phyloP scores from a whole-genome alignment of 1,140 invertebrate species.

The Polypedilum pembai region DNA sequence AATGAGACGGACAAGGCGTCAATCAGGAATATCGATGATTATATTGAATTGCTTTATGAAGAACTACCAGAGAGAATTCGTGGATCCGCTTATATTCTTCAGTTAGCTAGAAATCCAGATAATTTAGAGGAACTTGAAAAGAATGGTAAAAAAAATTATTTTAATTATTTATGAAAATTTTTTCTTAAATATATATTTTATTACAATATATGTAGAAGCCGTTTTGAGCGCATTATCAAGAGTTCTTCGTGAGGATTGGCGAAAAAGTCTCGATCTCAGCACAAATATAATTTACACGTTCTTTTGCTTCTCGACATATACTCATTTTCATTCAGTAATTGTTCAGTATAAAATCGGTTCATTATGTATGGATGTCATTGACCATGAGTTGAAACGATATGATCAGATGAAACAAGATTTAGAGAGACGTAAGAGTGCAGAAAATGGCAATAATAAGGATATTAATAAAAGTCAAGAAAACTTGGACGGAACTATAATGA shows the following conservation, averaged over 20 bases:
- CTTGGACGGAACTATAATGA: conserved; percentile 41
- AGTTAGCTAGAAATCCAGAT: conserved; percentile 84
- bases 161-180: conserved; percentile 28
- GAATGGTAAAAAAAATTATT: conserved; percentile 60
- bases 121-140: conserved; percentile 88
- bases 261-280: conserved; percentile 88
- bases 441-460: conserved; percentile 39
- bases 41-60: conserved; percentile 95
- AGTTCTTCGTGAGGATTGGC: conserved; percentile 94
- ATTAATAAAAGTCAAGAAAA: conserved; percentile 41
- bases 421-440: conserved; percentile 53
- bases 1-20: conserved; percentile 48
- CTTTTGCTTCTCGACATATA: conserved; percentile 95
- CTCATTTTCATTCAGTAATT: conserved; percentile 89
- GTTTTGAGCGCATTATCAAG: conserved; percentile 88
- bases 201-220: conserved; percentile 63
- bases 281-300: conserved; percentile 96
- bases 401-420: conserved; percentile 90
- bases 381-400: conserved; percentile 86
- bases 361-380: conserved; percentile 90
- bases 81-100: conserved; percentile 83
- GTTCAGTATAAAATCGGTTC: conserved; percentile 90
- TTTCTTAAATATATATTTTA: conserved; percentile 29
- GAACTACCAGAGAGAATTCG: conserved; percentile 87
- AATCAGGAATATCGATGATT: conserved; percentile 81